Evolutionary conservation across 2,888 invertebrate species (phyloP), one percentile per base, ranked within the genome.

Genomic region (Zootermopsis nevadensis): DNA sequence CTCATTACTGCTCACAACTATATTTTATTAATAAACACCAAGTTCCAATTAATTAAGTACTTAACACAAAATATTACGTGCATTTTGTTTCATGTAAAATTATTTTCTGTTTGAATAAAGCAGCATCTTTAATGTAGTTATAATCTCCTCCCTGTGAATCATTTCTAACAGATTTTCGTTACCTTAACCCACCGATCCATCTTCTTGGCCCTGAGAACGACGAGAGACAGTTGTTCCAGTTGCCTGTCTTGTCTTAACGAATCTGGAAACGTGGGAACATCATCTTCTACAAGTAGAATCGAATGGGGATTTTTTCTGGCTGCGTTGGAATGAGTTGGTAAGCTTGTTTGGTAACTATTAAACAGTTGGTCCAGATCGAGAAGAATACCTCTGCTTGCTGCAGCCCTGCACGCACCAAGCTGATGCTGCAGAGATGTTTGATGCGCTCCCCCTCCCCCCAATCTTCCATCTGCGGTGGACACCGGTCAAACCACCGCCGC

Each of bases 371-470:
- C 69, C 69, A 69, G 30, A 30, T 19, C 24, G 31, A 33, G 22
- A 69, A 33, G 33, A 69, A 31, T 69, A 24, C 69, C 33, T 69
- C 19, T 69, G 60, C 60, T n/a, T 69, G 69, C 69, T 33, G 22
- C 69, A 33, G 33, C 69, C 19, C 27, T 30, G 69, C 69, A 27
- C 1, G n/a, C 74, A 74, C 15, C 6, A 22, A 38, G 74, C n/a
- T 74, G 74, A 42, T 42, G 74, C 74, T 74, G 74, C 74, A 74
- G 74, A 74, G 74, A 74, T 74, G 74, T 48, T 48, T 48, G 69
- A 15, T 30, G 31, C 69, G 38, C 19, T 42, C 38, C 74, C 74
- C n/a, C 72, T 72, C 24, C 74, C 31, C n/a, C n/a, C n/a, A n/a
- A 22, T 35, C 74, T 35, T 2, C n/a, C 6, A 27, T 35, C 24